Conservation (phyloP, 2,888 invertebrate species). For the Ephialtes manifestator region DNA sequence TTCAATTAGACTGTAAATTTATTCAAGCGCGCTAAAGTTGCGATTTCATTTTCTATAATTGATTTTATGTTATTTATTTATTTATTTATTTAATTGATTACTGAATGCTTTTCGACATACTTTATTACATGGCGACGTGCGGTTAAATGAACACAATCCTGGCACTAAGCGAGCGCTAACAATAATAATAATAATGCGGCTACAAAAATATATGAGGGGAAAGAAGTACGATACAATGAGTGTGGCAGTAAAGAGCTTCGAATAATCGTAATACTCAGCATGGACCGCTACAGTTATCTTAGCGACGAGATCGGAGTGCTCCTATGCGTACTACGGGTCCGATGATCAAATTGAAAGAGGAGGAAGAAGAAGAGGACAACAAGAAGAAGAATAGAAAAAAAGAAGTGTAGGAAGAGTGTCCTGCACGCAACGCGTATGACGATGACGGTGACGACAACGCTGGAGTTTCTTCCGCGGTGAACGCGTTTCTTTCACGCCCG, state of each 20-base stretch:
- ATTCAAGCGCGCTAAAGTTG: too few relatives aligned
- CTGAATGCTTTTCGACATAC: too few relatives aligned
- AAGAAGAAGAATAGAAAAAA: not conserved
- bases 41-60: too few relatives aligned
- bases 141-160: too few relatives aligned
- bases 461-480: slow-evolving; percentile 63
- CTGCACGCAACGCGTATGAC: slow-evolving; percentile 32
- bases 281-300: slow-evolving; percentile 11
- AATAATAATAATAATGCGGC: not conserved
- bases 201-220: not conserved
- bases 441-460: slow-evolving; percentile 27
- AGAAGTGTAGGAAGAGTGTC: slow-evolving; percentile 13
- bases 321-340: not conserved
- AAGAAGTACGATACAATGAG: not conserved
- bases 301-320: not conserved
- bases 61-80: too few relatives aligned
- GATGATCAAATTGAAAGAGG: slow-evolving; percentile 10
- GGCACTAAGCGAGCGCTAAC: not conserved
- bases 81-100: too few relatives aligned
- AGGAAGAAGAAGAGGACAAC: not conserved
- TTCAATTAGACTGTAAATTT: too few relatives aligned
- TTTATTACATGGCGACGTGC: too few relatives aligned
- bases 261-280: not conserved
- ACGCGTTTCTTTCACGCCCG: slow-evolving; percentile 69
- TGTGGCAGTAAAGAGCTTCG: slow-evolving; percentile 10